Percentiles rank a stretch among this genome's conserved stretches.
Evolutionary conservation across 2,113 vertebrate genomes (phyloP).

Genomic region (Benitochromis conjunctus): DNA sequence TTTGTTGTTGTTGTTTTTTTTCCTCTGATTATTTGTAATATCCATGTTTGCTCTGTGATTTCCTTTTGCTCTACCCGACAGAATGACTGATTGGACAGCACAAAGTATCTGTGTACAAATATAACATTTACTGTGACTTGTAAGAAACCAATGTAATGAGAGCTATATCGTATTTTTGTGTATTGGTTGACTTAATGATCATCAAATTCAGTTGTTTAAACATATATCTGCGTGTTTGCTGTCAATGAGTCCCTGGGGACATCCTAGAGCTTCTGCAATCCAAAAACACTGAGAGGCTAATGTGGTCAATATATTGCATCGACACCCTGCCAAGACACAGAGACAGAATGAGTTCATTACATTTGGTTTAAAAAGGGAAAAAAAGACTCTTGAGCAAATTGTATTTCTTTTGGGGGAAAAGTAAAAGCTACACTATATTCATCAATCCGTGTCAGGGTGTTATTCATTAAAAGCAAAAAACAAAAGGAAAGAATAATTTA

Average conservation of each 20-base stretch:
- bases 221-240: neutral
- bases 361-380: neutral
- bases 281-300: neutral
- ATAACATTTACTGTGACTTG: neutral
- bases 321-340: slow-evolving; percentile 5
- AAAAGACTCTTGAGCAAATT: neutral
- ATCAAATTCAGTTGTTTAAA: neutral
- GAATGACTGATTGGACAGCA: neutral
- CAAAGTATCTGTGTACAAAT: neutral
- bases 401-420: neutral
- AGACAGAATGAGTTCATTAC: slow-evolving; percentile 31
- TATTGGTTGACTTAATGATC: neutral
- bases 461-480: neutral
- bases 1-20: neutral
- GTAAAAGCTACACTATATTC: neutral
- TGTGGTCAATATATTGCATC: slow-evolving; percentile 18
- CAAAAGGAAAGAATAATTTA: neutral
- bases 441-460: slow-evolving; percentile 6
- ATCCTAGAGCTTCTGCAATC: neutral
- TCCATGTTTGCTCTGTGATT: neutral
- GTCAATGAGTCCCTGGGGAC: neutral
- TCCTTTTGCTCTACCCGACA: neutral
- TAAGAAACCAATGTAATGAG: neutral
- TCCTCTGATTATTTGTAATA: neutral
- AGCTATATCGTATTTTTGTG: neutral